Evolutionary conservation across 2,113 vertebrate genomes (phyloP), one percentile per base, ranked within the genome.

Genomic region (Isurus oxyrinchus): DNA sequence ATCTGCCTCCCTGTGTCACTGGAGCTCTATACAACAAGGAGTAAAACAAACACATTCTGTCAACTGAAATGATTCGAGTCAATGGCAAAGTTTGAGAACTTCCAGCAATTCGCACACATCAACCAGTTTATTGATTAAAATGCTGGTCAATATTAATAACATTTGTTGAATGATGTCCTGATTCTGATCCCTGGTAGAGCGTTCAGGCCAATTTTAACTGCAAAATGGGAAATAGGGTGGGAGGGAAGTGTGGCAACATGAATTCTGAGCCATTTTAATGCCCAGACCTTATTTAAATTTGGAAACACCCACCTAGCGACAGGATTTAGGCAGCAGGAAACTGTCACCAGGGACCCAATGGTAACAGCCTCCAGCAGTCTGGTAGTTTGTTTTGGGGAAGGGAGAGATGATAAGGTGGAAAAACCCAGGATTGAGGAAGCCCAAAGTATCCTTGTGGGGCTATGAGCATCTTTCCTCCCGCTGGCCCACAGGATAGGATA

Each of bases 1-100:
- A 31, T 35, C 87, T 90, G 59, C 19, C 59, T 63, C 13, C 27
- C 90, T 93, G 35, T 93, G 35, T 63, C 31, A 63, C 35, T 40
- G 90, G 90, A 63, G 16, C 35, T 5, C 31, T 94, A 2, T 40
- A 94, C n/a, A 63, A 31, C 27, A 16, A 16, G 31, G 57, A 93
- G 35, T 94, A 40, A 94, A 66, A 94, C 35, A 94, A 40, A 25
- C 59, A n/a, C n/a, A 94, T 63, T 66, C 61, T 94, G 90, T 94
- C 59, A 8, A 21, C 35, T 40, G 40, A 44, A 61, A n/a, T 66
- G n/a, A 57, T 94, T 40, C 35, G 35, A 35, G 31, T 59, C 57
- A 6, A n/a, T 2, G 19, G 59, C 21, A 63, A 16, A 21, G 57
- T 66, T 23, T 94, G 90, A 94, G 14, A 23, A 93, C 57, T 31